phyloP scores from a whole-genome alignment of 1,140 invertebrate genomes.

The Arctopsyche grandis region DNA sequence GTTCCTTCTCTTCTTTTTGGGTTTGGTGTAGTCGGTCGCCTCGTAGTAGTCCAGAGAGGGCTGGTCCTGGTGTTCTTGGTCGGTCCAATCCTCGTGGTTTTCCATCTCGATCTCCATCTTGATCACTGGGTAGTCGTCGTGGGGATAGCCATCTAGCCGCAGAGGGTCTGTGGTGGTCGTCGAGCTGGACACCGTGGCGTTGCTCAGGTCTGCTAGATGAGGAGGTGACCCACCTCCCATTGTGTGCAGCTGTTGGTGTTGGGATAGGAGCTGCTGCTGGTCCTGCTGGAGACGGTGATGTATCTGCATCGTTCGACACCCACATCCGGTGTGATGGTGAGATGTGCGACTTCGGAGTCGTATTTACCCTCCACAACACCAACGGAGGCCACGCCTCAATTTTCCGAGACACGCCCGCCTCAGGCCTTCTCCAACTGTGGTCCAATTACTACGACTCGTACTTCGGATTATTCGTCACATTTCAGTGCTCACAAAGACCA shows the following conservation, averaged over 20 bases:
- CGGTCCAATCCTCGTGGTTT: background rate
- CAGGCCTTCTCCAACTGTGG: too few relatives aligned
- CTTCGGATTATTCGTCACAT: too few relatives aligned
- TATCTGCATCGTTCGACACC: too few relatives aligned
- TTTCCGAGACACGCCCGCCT: too few relatives aligned
- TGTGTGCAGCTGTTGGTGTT: background rate
- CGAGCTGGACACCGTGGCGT: conserved; percentile 35
- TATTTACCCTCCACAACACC: too few relatives aligned
- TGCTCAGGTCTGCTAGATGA: conserved; percentile 29
- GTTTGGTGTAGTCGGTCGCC: conserved; percentile 1
- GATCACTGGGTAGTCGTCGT: background rate
- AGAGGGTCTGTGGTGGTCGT: background rate
- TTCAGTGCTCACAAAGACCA: too few relatives aligned
- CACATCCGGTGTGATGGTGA: too few relatives aligned
- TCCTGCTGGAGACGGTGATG: too few relatives aligned
- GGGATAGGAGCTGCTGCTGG: too few relatives aligned
- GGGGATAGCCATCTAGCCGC: background rate
- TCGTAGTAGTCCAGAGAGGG: background rate
- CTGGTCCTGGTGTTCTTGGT: background rate
- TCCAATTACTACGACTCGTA: too few relatives aligned
- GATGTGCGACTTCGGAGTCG: too few relatives aligned
- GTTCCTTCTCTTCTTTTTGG: background rate
- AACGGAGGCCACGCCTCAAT: too few relatives aligned
- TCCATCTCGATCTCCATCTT: conserved; percentile 21
- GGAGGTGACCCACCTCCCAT: conserved; percentile 13